A percentile compares a stretch with the other conserved stretches of the same genome.
Conservation (phyloP, 2,113 vertebrate genomes). For the Butorides virescens region DNA sequence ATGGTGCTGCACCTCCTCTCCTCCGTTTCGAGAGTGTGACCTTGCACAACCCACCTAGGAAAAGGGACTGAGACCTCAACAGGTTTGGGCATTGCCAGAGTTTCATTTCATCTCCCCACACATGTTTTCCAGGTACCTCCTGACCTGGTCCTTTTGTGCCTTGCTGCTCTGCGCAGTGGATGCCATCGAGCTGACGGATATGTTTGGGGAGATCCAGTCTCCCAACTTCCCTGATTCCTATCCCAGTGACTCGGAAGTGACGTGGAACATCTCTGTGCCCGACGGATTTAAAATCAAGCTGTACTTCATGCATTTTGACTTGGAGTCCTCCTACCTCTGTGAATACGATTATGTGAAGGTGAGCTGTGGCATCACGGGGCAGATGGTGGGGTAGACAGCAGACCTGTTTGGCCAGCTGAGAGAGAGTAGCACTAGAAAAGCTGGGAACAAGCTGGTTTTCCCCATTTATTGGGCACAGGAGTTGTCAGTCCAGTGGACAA, state of each 20-base stretch:
- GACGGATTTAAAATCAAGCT: conserved; percentile 85
- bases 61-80: neutral
- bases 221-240: conserved; percentile 92
- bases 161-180: conserved; percentile 32
- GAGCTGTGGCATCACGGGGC: conserved; percentile 28
- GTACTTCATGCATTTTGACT: conserved; percentile 95
- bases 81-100: neutral
- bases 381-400: neutral
- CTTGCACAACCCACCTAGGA: neutral
- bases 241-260: conserved; percentile 79
- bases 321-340: conserved; percentile 95
- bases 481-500: neutral
- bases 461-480: neutral
- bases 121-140: conserved; percentile 68
- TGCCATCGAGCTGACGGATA: conserved; percentile 71
- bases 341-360: conserved; percentile 97
- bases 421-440: neutral
- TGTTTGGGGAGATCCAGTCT: conserved; percentile 88
- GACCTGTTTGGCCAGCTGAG: neutral
- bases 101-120: neutral
- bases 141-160: conserved; percentile 65
- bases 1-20: neutral
- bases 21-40: rapidly evolving
- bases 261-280: conserved; percentile 89
- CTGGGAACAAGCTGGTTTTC: neutral